A percentile compares a stretch with the other conserved stretches of the same genome.
Conservation (phyloP, 2,797 vertebrate species). For the Spinus pinus region DNA sequence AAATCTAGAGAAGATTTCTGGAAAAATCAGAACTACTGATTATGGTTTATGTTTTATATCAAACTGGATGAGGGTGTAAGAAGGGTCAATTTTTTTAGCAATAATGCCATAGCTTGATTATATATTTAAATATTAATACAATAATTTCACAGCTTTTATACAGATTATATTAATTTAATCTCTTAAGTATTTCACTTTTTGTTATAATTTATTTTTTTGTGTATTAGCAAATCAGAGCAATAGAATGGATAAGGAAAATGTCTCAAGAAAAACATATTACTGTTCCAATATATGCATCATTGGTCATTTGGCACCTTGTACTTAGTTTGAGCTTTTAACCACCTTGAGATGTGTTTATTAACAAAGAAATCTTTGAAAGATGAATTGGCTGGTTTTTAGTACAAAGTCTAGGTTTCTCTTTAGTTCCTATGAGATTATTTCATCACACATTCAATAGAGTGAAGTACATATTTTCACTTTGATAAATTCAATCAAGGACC, state of each 20-base stretch:
- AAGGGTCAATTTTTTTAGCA: background rate
- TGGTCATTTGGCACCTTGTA: background rate
- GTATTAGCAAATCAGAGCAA: background rate
- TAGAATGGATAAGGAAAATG: background rate
- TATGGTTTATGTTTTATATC: background rate
- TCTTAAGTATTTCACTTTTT: background rate
- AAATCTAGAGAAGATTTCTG: background rate
- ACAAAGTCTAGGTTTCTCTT: background rate
- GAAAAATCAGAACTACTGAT: background rate
- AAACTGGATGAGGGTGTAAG: background rate
- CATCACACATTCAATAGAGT: background rate
- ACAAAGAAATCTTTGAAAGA: background rate
- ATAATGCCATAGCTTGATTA: background rate
- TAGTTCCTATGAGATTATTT: background rate
- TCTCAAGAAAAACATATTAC: background rate
- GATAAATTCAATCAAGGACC: background rate
- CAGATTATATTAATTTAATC: background rate
- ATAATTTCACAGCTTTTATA: background rate
- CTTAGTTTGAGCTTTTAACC: background rate
- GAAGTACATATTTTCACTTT: background rate
- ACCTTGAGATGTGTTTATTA: rapidly evolving
- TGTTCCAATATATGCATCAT: background rate
- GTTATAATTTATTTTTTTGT: background rate
- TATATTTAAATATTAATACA: background rate
- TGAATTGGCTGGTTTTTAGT: rapidly evolving